These are phyloP conservation scores for Dyspetes luteomarginatus DNA, from an alignment of 2,888 invertebrate genomes.

Conservation along the genomic window DNA sequence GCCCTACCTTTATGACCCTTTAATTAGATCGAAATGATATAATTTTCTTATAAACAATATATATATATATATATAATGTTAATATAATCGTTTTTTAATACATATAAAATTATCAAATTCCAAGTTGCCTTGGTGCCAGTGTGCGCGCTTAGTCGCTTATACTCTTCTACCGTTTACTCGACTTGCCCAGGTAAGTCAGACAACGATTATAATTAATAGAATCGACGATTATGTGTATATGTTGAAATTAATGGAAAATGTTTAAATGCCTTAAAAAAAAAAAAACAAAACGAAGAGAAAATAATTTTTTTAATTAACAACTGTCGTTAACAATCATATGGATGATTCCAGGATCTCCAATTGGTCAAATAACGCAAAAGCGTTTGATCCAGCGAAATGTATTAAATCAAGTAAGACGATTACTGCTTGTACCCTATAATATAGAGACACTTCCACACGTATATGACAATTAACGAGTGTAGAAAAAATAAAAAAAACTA, in stretches of 20 bases:
- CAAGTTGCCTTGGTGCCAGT: constrained; percentile 48
- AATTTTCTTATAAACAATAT: background rate
- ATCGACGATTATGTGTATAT: constrained; percentile 31
- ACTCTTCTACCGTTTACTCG: constrained; percentile 58
- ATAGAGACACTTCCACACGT: too few species aligned
- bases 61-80: background rate
- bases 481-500: too few species aligned
- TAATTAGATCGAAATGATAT: constrained; percentile 39
- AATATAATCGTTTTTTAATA: background rate
- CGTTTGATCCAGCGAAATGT: background rate
- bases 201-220: constrained; percentile 60
- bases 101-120: constrained; percentile 18
- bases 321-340: background rate
- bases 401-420: background rate
- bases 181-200: constrained; percentile 70
- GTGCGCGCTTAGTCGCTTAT: constrained; percentile 52
- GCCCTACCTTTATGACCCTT: constrained; percentile 28
- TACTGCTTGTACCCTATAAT: too few species aligned
- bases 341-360: background rate
- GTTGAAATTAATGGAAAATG: too few species aligned
- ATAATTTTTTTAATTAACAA: too few species aligned
- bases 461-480: too few species aligned
- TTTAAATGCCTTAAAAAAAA: background rate
- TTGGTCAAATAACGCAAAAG: background rate
- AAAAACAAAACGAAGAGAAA: background rate